Conservation (phyloP, 2,113 vertebrate species). For the Odontesthes bonariensis region DNA sequence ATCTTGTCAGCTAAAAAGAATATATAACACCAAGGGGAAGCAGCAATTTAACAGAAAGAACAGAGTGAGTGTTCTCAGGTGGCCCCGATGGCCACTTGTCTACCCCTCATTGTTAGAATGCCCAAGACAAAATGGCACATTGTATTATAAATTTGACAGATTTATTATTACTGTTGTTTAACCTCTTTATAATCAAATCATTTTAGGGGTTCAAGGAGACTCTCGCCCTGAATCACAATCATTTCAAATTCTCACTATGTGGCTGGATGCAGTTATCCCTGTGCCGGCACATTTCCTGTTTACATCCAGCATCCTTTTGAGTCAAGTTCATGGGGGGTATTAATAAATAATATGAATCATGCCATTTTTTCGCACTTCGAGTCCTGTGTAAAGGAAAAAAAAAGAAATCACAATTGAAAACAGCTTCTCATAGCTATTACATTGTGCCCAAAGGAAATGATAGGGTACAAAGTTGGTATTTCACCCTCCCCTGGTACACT, state of each 20-base stretch:
- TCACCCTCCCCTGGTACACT: slow-evolving; percentile 8
- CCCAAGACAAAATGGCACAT: slow-evolving; percentile 59
- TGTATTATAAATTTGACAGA: slow-evolving; percentile 73
- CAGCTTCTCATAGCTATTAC: slow-evolving; percentile 33
- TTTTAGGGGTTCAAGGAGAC: slow-evolving; percentile 71
- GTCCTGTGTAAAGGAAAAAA: slow-evolving; percentile 3
- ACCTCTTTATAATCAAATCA: slow-evolving; percentile 75
- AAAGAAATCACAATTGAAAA: slow-evolving; percentile 28
- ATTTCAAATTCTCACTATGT: slow-evolving; percentile 52
- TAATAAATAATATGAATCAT: slow-evolving; percentile 39
- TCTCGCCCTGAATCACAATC: slow-evolving; percentile 63
- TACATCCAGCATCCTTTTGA: slow-evolving; percentile 36
- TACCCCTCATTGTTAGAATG: slow-evolving; percentile 55
- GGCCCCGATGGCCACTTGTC: slow-evolving; percentile 65
- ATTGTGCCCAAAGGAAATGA: slow-evolving; percentile 48
- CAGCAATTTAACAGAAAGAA: slow-evolving; percentile 59
- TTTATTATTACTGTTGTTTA: slow-evolving; percentile 80
- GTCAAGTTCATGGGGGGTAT: slow-evolving; percentile 27
- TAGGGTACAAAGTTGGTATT: slow-evolving; percentile 32
- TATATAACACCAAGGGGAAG: slow-evolving; percentile 55
- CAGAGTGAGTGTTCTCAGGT: slow-evolving; percentile 65
- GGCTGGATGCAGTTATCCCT: slow-evolving; percentile 23
- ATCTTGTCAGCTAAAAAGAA: slow-evolving; percentile 60
- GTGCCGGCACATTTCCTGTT: slow-evolving; percentile 58
- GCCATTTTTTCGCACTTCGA: slow-evolving; percentile 27